A percentile compares a stretch with the other conserved stretches of the same genome.
Evolutionary conservation across 1,140 invertebrate genomes (phyloP).

Genomic region (Heliconius nattereri): DNA sequence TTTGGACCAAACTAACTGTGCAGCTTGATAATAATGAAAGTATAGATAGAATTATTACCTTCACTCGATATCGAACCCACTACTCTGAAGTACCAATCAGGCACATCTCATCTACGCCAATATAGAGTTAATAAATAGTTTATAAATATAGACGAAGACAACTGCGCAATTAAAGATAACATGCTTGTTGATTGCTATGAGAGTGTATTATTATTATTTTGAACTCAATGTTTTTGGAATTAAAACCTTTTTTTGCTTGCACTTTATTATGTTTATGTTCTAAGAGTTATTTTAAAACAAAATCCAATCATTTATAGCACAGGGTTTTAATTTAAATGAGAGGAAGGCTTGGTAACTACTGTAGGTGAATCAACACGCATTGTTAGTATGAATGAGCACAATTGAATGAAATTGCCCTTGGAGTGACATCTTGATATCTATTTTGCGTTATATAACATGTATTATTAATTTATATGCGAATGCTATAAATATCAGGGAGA

Average conservation of each 20-base stretch:
- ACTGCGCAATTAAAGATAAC: conserved; percentile 17
- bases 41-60: too few species aligned
- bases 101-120: neutral
- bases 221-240: neutral
- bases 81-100: neutral
- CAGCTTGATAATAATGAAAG: too few species aligned
- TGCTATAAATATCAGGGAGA: too few species aligned
- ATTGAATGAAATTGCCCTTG: conserved; percentile 4
- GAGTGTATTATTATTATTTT: neutral
- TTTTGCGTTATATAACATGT: neutral
- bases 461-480: neutral
- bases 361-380: neutral
- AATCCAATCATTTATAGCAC: too few species aligned
- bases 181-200: conserved; percentile 13
- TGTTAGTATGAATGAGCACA: neutral
- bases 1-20: too few species aligned
- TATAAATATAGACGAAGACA: conserved; percentile 12
- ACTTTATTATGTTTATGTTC: neutral
- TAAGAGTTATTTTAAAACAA: neutral
- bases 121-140: neutral
- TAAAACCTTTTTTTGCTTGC: neutral
- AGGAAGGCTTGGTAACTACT: neutral
- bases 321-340: neutral
- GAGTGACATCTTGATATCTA: neutral
- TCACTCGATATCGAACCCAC: neutral